Evolutionary conservation across 2,888 invertebrate species (phyloP).

Genomic region (Plemyria rubiginata): DNA sequence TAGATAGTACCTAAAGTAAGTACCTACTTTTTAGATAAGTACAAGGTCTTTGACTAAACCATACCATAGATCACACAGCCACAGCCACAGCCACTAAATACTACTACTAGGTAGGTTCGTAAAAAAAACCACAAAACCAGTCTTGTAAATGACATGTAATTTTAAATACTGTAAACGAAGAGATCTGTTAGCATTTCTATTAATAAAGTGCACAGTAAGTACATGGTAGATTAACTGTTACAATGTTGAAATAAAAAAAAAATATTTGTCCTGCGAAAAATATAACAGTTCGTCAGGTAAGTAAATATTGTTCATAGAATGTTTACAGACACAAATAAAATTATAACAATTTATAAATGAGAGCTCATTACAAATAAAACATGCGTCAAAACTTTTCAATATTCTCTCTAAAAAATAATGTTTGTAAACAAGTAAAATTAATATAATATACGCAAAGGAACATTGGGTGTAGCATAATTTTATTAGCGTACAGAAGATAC

Average conservation of each 20-base stretch:
- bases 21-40: too few relatives aligned
- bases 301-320: background rate
- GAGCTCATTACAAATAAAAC: constrained; percentile 23
- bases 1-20: too few relatives aligned
- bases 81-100: too few relatives aligned
- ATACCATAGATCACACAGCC: too few relatives aligned
- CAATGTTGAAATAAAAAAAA: constrained; percentile 13
- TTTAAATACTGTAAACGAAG: constrained; percentile 83
- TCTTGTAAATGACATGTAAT: constrained; percentile 84
- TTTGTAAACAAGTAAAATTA: constrained; percentile 49
- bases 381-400: constrained; percentile 27
- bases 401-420: constrained; percentile 32
- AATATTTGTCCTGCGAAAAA: constrained; percentile 1
- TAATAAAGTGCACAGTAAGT: constrained; percentile 52
- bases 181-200: constrained; percentile 77
- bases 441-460: constrained; percentile 54
- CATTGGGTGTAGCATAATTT: constrained; percentile 50
- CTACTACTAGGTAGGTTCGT: background rate
- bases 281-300: background rate
- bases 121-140: constrained; percentile 85
- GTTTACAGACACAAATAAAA: background rate
- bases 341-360: constrained; percentile 7
- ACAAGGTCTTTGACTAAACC: too few relatives aligned
- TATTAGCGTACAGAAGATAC: constrained; percentile 54
- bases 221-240: constrained; percentile 29